Evolutionary conservation across 2,888 invertebrate species (phyloP).

Genomic region (Drosophila helvetica): DNA sequence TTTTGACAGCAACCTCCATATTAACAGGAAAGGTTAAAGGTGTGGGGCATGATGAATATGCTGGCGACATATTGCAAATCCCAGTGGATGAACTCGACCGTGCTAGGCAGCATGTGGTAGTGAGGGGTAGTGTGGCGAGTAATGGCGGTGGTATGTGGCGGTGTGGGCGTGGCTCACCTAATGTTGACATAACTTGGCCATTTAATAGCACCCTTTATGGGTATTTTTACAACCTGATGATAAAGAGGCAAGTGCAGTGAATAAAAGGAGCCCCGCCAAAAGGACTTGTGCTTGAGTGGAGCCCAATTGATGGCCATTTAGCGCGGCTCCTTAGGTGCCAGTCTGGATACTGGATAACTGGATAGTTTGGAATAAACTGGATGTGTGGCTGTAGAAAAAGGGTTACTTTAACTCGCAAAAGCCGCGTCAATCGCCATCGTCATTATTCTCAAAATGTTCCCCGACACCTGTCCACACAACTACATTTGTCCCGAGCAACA

Average conservation of each 20-base stretch:
- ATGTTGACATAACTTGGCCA: conserved; percentile 72
- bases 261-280: conserved; percentile 15
- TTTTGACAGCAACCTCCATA: conserved; percentile 63
- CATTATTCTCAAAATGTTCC: conserved; percentile 19
- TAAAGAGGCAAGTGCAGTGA: conserved; percentile 31
- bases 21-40: not conserved
- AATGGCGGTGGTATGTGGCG: not conserved
- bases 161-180: conserved; percentile 55
- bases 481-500: conserved; percentile 43
- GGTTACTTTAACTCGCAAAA: not conserved
- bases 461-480: conserved; percentile 37
- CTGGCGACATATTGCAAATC: conserved; percentile 59
- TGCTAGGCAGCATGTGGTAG: not conserved
- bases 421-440: conserved; percentile 11
- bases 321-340: conserved; percentile 2
- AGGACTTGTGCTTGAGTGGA: conserved; percentile 24
- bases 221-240: conserved; percentile 46
- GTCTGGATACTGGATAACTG: no score
- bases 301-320: conserved; percentile 43
- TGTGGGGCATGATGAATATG: conserved; percentile 63
- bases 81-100: conserved; percentile 53
- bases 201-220: conserved; percentile 68
- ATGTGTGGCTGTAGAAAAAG: not conserved
- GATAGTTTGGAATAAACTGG: no score
- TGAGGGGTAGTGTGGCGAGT: not conserved